phyloP scores from a whole-genome alignment of 2,113 vertebrate genomes.

The Psettodes erumei region DNA sequence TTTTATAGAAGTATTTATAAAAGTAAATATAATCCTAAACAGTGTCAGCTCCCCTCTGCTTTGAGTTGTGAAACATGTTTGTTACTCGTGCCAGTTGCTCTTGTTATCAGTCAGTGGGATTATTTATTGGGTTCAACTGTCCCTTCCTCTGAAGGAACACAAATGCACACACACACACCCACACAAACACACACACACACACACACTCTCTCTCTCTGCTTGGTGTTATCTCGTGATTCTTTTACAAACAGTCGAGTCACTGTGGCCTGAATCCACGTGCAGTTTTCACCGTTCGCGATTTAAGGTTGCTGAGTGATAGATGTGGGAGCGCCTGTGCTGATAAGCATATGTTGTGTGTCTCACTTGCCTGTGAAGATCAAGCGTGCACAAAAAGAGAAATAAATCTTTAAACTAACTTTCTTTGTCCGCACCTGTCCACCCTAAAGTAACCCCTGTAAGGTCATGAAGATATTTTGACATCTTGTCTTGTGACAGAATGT shows the following conservation, averaged over 20 bases:
- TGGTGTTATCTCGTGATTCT: constrained; percentile 11
- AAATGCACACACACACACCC: neutral
- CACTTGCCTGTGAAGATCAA: neutral
- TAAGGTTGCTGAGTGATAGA: neutral
- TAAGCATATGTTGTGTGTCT: neutral
- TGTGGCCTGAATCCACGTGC: neutral
- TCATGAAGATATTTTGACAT: neutral
- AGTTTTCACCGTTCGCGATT: neutral
- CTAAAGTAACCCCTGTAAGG: neutral
- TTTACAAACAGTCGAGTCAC: neutral
- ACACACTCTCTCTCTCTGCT: neutral
- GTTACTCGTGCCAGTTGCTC: neutral
- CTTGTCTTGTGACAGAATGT: constrained; percentile 5
- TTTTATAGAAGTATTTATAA: neutral
- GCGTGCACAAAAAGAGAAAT: neutral
- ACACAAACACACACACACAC: neutral
- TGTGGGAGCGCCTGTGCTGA: neutral
- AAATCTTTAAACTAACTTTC: neutral
- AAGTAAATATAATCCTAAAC: neutral
- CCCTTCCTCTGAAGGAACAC: neutral
- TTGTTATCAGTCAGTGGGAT: constrained; percentile 39
- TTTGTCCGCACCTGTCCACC: neutral
- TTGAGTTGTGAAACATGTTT: constrained; percentile 23
- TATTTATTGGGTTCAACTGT: constrained; percentile 49
- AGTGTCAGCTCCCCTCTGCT: neutral